phyloP scores from a whole-genome alignment of 2,113 vertebrate genomes.

The Irena cyanogastra region DNA sequence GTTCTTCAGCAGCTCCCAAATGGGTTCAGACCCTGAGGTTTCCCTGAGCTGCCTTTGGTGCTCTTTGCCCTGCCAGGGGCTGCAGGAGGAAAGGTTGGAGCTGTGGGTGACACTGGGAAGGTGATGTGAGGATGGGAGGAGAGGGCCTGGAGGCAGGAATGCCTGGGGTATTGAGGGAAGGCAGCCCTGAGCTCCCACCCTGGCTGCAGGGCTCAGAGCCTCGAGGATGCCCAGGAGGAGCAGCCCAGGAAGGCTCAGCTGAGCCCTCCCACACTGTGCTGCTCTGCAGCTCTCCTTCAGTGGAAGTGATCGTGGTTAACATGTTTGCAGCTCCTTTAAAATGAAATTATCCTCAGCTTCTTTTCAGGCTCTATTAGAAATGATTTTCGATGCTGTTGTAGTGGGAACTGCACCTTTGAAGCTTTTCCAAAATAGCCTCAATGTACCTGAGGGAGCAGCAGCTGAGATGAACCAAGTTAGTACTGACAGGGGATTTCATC shows the following conservation, averaged over 20 bases:
- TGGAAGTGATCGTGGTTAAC: background rate
- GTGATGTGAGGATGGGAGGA: background rate
- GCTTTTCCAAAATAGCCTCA: background rate
- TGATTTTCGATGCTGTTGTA: background rate
- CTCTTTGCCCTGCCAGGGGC: background rate
- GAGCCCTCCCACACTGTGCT: background rate
- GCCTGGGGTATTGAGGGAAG: background rate
- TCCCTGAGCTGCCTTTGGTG: background rate
- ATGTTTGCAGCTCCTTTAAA: background rate
- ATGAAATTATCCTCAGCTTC: background rate
- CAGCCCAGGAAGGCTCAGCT: background rate
- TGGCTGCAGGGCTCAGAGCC: fast-evolving
- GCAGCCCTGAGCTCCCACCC: background rate
- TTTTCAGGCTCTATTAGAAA: background rate
- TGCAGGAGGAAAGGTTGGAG: background rate
- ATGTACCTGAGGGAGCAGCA: background rate
- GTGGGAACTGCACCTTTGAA: background rate
- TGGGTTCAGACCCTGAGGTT: background rate
- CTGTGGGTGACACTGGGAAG: background rate
- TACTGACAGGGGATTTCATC: background rate
- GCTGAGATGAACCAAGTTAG: background rate
- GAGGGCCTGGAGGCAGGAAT: background rate
- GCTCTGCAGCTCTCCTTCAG: background rate
- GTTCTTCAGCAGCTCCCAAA: background rate
- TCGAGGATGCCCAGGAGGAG: background rate